These are phyloP conservation scores for Hipposideros larvatus DNA, from an alignment of 2,797 vertebrate genomes.

Conservation along the genomic window DNA sequence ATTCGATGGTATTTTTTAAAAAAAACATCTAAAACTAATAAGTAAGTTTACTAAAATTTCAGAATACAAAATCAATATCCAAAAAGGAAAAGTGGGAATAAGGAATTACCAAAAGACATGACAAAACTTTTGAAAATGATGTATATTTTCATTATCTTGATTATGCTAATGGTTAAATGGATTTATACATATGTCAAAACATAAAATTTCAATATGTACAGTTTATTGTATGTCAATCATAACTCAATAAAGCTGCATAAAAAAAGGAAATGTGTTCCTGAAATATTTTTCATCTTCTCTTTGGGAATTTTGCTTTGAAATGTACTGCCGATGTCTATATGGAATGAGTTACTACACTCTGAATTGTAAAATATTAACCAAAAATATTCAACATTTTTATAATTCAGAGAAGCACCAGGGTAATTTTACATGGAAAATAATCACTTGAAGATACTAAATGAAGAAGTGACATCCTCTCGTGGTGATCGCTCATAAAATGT, in stretches of 20 bases:
- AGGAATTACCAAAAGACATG: background rate
- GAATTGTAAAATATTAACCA: constrained; percentile 31
- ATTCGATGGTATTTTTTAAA: background rate
- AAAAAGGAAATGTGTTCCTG: background rate
- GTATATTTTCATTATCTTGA: background rate
- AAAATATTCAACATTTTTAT: background rate
- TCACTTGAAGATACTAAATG: background rate
- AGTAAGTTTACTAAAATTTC: background rate
- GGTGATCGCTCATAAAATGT: background rate
- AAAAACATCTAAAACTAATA: background rate
- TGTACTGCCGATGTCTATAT: background rate
- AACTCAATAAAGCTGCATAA: background rate
- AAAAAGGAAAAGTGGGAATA: background rate
- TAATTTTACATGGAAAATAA: constrained; percentile 34
- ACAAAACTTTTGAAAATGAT: background rate
- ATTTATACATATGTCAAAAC: constrained; percentile 6
- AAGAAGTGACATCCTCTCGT: background rate
- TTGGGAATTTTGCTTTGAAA: constrained; percentile 28
- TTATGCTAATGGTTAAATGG: background rate
- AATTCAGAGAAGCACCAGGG: background rate
- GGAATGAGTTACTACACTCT: background rate
- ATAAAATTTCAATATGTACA: background rate
- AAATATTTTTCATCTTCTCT: constrained; percentile 1
- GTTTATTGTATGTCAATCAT: background rate
- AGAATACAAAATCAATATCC: constrained; percentile 3